Conservation (phyloP, 2,888 invertebrate genomes). For the Acanthopleura granulata region DNA sequence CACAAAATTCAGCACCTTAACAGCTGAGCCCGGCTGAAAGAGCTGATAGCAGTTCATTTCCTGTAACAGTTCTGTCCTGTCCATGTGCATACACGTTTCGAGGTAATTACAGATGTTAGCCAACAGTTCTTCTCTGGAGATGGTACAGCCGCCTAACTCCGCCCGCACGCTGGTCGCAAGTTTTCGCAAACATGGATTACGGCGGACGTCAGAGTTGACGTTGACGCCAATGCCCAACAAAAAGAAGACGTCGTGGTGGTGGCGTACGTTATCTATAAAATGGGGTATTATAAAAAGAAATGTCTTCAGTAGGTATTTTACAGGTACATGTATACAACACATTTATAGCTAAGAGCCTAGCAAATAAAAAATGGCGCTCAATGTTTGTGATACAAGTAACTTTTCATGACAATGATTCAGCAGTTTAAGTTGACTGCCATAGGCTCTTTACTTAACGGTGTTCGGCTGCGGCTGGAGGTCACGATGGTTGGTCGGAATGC, state of each 20-base stretch:
- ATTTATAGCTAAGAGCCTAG: too few relatives aligned
- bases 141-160: constrained; percentile 34
- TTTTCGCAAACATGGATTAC: constrained; percentile 30
- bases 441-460: too few relatives aligned
- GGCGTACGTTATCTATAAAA: too few relatives aligned
- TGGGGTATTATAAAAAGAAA: too few relatives aligned
- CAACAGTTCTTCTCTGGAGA: constrained; percentile 38
- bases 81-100: constrained; percentile 30
- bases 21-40: constrained; percentile 24
- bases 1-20: constrained; percentile 18
- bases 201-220: constrained; percentile 43
- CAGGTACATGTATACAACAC: too few relatives aligned
- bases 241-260: constrained; percentile 20
- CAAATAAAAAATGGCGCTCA: too few relatives aligned
- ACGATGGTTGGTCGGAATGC: too few relatives aligned
- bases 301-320: too few relatives aligned
- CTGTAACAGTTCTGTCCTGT: constrained; percentile 22
- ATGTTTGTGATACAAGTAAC: too few relatives aligned
- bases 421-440: too few relatives aligned
- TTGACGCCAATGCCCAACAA: constrained; percentile 48
- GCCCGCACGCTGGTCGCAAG: constrained; percentile 42
- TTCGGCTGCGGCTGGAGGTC: too few relatives aligned
- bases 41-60: constrained; percentile 29
- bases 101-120: constrained; percentile 37
- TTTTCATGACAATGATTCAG: too few relatives aligned